These are phyloP conservation scores for Spea multiplicata DNA, from an alignment of 2,113 vertebrate species.

Conservation along the genomic window DNA sequence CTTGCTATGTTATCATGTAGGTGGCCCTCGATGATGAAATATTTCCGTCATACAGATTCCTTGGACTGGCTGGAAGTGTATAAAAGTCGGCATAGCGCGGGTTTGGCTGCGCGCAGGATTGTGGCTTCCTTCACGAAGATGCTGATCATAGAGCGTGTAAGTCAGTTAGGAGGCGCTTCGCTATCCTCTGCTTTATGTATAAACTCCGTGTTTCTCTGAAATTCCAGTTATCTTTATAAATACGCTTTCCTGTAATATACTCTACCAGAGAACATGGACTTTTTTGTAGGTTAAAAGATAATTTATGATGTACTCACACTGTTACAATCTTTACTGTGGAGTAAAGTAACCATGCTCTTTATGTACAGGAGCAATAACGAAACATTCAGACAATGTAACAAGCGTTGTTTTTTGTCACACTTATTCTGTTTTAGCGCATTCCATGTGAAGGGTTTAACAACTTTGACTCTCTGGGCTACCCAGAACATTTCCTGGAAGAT, in stretches of 20 bases:
- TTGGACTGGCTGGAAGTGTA: conserved; percentile 92
- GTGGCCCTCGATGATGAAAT: conserved; percentile 90
- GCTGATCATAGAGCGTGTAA: conserved; percentile 94
- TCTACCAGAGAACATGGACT: too few species aligned
- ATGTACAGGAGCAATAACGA: too few species aligned
- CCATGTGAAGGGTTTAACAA: conserved; percentile 94
- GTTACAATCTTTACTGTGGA: too few species aligned
- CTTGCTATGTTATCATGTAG: conserved; percentile 58
- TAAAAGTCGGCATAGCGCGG: conserved; percentile 83
- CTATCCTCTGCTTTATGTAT: too few species aligned
- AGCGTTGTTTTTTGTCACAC: too few species aligned
- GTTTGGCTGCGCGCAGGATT: conserved; percentile 81
- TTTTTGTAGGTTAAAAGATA: too few species aligned
- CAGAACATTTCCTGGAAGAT: conserved; percentile 94
- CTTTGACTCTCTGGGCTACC: conserved; percentile 88
- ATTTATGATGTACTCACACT: too few species aligned
- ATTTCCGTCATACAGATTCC: conserved; percentile 82
- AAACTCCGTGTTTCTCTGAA: too few species aligned
- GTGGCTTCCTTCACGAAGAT: conserved; percentile 91
- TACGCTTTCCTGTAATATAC: too few species aligned
- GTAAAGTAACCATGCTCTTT: too few species aligned
- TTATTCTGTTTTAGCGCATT: conserved; percentile 69
- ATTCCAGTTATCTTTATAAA: too few species aligned
- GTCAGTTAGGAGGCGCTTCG: conserved; percentile 45
- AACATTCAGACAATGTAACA: too few species aligned